Base-by-base conservation (phyloP, 2,888 invertebrate species). In the Lottia gigantea region DNA sequence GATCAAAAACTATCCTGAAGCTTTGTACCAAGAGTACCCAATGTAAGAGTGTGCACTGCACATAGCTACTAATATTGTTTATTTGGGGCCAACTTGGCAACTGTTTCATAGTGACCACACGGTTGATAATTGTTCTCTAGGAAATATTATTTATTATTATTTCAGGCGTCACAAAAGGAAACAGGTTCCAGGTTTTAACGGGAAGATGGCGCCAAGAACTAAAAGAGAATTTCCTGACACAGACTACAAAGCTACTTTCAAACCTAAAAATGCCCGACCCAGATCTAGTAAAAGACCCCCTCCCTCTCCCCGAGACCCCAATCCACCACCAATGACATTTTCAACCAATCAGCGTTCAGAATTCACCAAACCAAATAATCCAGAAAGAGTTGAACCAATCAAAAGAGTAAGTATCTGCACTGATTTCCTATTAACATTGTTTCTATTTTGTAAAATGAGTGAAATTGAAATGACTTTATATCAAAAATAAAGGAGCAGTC, bases 221-320 rank as follows among this genome's bases (percentile, higher is more conserved):
- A 25, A 66, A 15, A 75, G 67, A 16, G 74, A 75, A n/a, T 72
- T 78, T 40, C 81, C 81, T 8, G 73, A 76, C 15, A 77, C 85
- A 0, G 85, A 86, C 71, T 86, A 86, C 76, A 78, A 79, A 73
- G 77, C 79, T 25, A 85, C 83, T 11, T 86, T 76, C 71, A 80
- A 80, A 67, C 77, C 77, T 8, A 61, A 75, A 15, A 62, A 80
- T 25, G 74, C 78, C 1, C 78, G 85, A 8, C 86, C 86, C 15
- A 74, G 87, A 7, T 86, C 86, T 61, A 84, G 83, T 70, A 87
- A 87, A 68, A 74, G 84, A 19, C 87, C 87, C 0, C 82, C 81
- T 1, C 79, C 79, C 1, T 78, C 80, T 1, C 83, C 84, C 0
- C 74, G 80, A 7, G 80, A 83, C 62, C 76, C 75, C 1, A 67